These are phyloP conservation scores for Tragelaphus buxtoni DNA, from an alignment of 2,113 vertebrate genomes.

Conservation along the genomic window DNA sequence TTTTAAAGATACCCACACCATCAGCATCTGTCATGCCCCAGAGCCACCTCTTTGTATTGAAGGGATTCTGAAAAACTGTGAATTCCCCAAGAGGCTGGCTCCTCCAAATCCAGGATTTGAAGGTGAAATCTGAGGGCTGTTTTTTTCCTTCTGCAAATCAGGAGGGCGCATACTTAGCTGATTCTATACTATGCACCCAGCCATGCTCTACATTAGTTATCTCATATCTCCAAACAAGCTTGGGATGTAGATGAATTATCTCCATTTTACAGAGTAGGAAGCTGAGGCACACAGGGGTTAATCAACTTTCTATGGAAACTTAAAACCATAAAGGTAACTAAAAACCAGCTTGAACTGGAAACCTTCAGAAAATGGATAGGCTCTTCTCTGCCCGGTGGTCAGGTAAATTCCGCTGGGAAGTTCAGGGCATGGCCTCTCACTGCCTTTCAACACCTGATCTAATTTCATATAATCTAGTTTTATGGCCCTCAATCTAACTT, in stretches of 20 bases:
- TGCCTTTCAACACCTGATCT: not conserved
- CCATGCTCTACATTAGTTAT: not conserved
- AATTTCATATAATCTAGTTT: not conserved
- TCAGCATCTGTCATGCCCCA: not conserved
- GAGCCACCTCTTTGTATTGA: not conserved
- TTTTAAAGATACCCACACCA: not conserved
- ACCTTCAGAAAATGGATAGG: not conserved
- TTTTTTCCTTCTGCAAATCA: not conserved
- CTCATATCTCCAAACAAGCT: not conserved
- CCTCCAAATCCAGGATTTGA: not conserved
- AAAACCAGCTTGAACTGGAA: not conserved
- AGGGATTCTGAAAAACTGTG: not conserved
- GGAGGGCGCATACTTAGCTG: not conserved
- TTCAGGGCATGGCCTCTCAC: not conserved
- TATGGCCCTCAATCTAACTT: not conserved
- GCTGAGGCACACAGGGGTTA: not conserved
- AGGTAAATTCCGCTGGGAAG: not conserved
- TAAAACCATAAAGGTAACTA: not conserved
- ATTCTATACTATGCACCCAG: too few relatives aligned
- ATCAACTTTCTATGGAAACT: not conserved
- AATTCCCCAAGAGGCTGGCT: not conserved
- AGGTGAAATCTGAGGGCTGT: not conserved
- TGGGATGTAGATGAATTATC: not conserved
- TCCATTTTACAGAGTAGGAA: not conserved
- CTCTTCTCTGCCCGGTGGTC: not conserved